Base-by-base conservation (phyloP, 2,113 vertebrate genomes). In the Numenius arquata region DNA sequence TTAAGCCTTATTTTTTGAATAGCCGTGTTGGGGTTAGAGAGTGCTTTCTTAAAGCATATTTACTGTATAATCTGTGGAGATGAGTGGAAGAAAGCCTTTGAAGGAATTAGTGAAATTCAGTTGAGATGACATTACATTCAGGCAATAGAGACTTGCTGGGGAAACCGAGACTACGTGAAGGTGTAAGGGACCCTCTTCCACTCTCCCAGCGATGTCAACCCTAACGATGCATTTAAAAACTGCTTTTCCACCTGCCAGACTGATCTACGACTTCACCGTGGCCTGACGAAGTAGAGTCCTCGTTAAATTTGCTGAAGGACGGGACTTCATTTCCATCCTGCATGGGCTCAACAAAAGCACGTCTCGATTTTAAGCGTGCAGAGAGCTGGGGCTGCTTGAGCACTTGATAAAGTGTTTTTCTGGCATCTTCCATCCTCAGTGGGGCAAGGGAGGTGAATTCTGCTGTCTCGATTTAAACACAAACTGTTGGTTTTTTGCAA, bases 101-200 rank as follows among this genome's bases (percentile, higher is more conserved):
- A 94, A 94, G 93, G 92, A 94, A 93, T 95, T 86, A 94, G 65
- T 50, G 85, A 62, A 63, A 88, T 71, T 93, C 82, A 80, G n/a
- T 45, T 76, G 85, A 55, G 63, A 41, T 61, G 53, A 19, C 72
- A 92, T 90, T 82, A 32, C 68, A 48, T 84, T 58, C 63, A 74
- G 68, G 84, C 76, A 36, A 9, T 2, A 34, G 15, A 62, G 67
- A 88, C 56, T 81, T 61, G 43, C 71, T 45, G 78, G 30, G 74
- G 71, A 90, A 40, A 47, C 65, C 3, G 1, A 2, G 2, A 0
- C 41, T 74, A 38, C 47, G 26, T 38, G 4, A 67, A 21, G 3
- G 4, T 8, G 8, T 66, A 11, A 48, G 30, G 38, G 43, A 80
- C 47, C 41, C 25, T 84, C 7, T 21, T 76, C 29, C 58, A 43